Base-by-base conservation (phyloP, 2,113 vertebrate genomes). In the Calypte anna region DNA sequence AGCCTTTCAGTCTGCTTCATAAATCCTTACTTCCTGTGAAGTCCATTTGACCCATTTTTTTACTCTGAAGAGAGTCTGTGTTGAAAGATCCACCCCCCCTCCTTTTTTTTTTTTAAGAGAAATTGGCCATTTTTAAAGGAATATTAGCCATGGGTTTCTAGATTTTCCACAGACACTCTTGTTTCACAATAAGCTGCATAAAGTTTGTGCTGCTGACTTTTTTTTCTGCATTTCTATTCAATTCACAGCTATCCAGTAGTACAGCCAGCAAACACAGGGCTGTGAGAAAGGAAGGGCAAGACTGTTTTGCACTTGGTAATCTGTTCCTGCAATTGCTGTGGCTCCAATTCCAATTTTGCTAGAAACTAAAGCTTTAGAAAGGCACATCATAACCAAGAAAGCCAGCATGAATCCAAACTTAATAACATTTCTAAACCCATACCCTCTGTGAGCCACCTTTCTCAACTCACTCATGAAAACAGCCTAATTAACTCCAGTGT, bases 351-450 rank as follows among this genome's bases (percentile, higher is more conserved):
- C 70, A 77, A 73, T 88, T 91, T 86, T 92, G 54, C 72, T 75
- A 76, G 66, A 92, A 88, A 74, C 50, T 75, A 78, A 93, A 92
- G 57, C 40, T 89, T 78, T 84, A 82, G 80, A 95, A 92, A 87
- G 44, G 5, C 21, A 28, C 77, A 88, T 81, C 66, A 82, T 84
- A 94, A 86, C 69, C 66, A 84, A 84, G 86, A 94, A 92, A 95
- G 57, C 17, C 91, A 93, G 74, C 83, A 73, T 79, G 89, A 95
- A 91, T 84, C 86, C 83, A 66, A 86, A 86, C 69, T 91, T 94
- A 95, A 95, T 93, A 96, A 91, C 66, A 89, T 91, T 92, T 93
- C 74, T 86, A 92, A 91, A 89, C 46, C 58, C 30, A 62, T 84
- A 92, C 23, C 46, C 66, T 61, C 81, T 79, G 73, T 70, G 61